phyloP scores from a whole-genome alignment of 2,113 vertebrate species.

The Oncorhynchus gorbuscha region DNA sequence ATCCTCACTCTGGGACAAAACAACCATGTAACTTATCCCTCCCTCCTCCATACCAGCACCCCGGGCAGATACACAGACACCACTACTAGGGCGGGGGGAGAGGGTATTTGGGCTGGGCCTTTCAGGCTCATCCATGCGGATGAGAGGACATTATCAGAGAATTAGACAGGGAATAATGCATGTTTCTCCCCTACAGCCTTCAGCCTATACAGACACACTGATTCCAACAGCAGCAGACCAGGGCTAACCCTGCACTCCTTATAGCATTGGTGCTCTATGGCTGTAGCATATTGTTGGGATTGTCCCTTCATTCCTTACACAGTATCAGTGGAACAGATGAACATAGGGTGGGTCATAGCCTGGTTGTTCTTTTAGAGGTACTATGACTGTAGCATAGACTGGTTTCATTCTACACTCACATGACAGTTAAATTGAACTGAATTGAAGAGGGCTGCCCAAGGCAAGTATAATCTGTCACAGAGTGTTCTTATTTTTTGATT shows the following conservation, averaged over 20 bases:
- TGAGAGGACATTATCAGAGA: conserved; percentile 74
- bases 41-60: conserved; percentile 33
- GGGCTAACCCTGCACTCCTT: conserved; percentile 44
- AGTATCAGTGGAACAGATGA: no score
- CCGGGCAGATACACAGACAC: conserved; percentile 45
- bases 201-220: conserved; percentile 44
- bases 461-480: no score
- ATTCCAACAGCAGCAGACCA: conserved; percentile 44
- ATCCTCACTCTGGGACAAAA: conserved; percentile 54
- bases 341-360: neutral
- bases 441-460: no score
- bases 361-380: neutral
- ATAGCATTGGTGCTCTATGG: conserved; percentile 18
- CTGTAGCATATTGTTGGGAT: neutral
- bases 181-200: conserved; percentile 38
- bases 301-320: neutral
- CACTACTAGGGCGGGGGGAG: conserved; percentile 56
- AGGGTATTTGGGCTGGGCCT: conserved; percentile 50
- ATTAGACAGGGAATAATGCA: conserved; percentile 75
- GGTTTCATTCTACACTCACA: neutral
- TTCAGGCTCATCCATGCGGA: conserved; percentile 74
- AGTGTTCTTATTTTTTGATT: no score
- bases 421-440: no score
- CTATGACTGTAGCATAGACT: neutral
- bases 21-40: conserved; percentile 61